Conservation (phyloP, 2,797 vertebrate species). For the Nyctibius grandis region DNA sequence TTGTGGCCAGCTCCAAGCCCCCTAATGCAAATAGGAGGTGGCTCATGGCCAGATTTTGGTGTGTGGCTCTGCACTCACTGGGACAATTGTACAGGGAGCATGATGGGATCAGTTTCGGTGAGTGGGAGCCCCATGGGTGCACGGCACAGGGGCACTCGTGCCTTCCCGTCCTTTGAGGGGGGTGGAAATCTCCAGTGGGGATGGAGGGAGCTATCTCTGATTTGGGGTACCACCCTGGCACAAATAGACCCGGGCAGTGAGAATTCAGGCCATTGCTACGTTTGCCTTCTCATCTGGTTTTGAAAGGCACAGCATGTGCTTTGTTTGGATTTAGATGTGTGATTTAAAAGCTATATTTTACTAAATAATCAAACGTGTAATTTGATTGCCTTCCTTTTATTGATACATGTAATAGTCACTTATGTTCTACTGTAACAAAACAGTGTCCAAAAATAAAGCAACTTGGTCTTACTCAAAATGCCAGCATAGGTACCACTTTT, state of each 20-base stretch:
- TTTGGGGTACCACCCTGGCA: background rate
- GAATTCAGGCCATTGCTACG: background rate
- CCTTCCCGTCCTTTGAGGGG: background rate
- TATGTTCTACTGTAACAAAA: background rate
- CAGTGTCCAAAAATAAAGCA: background rate
- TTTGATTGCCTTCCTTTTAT: background rate
- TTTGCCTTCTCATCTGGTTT: background rate
- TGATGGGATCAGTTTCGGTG: background rate
- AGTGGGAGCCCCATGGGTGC: background rate
- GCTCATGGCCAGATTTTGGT: background rate
- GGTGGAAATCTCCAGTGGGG: background rate
- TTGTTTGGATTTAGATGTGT: background rate
- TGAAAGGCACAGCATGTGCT: background rate
- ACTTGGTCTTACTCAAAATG: background rate
- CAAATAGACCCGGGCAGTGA: background rate
- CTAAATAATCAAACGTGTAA: background rate
- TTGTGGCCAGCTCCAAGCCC: background rate
- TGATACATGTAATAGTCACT: background rate
- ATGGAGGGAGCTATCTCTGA: background rate
- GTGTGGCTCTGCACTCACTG: background rate
- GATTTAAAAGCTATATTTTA: background rate
- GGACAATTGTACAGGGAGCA: fast-evolving
- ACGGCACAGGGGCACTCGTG: fast-evolving
- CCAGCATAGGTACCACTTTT: background rate
- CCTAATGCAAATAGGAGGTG: background rate